phyloP scores from a whole-genome alignment of 2,888 invertebrate species.

The Ptilodon capucinus region DNA sequence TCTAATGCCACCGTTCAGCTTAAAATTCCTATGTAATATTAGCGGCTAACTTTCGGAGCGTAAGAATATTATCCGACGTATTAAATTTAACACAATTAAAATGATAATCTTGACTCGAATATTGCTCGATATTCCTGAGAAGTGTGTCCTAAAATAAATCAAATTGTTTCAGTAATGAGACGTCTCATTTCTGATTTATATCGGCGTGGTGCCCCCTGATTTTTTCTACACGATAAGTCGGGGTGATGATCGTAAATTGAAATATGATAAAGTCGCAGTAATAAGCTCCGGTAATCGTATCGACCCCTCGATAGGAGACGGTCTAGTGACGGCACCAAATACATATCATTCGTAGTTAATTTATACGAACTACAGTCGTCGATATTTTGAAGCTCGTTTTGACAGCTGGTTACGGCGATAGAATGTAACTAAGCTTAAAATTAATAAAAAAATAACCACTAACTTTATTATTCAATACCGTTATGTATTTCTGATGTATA shows the following conservation, averaged over 20 bases:
- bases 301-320: slow-evolving; percentile 58
- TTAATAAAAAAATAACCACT: too few species aligned
- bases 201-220: slow-evolving; percentile 63
- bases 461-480: not conserved
- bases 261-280: slow-evolving; percentile 81
- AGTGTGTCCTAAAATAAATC: slow-evolving; percentile 35
- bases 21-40: slow-evolving; percentile 74
- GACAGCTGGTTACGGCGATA: too few species aligned
- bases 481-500: too few species aligned
- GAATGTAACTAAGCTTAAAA: too few species aligned
- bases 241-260: slow-evolving; percentile 81
- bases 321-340: slow-evolving; percentile 45
- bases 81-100: slow-evolving; percentile 30
- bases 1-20: slow-evolving; percentile 70
- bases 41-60: slow-evolving; percentile 59
- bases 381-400: too few species aligned
- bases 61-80: slow-evolving; percentile 51
- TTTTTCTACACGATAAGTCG: slow-evolving; percentile 79
- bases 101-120: slow-evolving; percentile 14
- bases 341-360: slow-evolving; percentile 23
- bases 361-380: slow-evolving; percentile 10
- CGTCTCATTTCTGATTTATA: slow-evolving; percentile 77
- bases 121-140: not conserved
- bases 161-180: slow-evolving; percentile 67
- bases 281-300: slow-evolving; percentile 70